Evolutionary conservation across 2,797 vertebrate species (phyloP).

Genomic region (Danio jaintianensis): DNA sequence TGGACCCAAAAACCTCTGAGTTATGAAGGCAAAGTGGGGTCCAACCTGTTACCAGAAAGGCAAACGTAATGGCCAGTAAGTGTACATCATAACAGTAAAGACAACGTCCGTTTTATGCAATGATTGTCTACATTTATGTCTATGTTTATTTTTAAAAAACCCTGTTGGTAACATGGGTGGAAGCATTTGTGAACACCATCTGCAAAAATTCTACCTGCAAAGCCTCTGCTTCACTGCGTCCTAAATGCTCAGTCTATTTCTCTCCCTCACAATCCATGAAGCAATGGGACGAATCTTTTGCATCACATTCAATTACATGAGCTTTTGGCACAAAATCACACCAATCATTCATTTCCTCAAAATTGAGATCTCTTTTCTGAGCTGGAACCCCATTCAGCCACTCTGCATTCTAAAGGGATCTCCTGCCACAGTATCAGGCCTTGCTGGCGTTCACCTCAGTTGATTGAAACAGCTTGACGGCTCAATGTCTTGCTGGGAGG

Average conservation of each 20-base stretch:
- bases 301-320: constrained; percentile 57
- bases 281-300: constrained; percentile 47
- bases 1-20: too few species aligned
- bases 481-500: constrained; percentile 77
- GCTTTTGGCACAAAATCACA: constrained; percentile 53
- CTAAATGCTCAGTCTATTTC: constrained; percentile 10
- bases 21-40: too few species aligned
- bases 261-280: constrained; percentile 36
- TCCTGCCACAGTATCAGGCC: constrained; percentile 59
- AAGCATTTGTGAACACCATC: neutral
- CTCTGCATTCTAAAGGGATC: constrained; percentile 62
- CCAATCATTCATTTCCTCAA: constrained; percentile 55
- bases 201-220: neutral
- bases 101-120: too few species aligned
- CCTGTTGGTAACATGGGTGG: neutral
- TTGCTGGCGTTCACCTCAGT: constrained; percentile 65
- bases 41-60: too few species aligned
- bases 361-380: constrained; percentile 59
- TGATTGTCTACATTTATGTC: too few species aligned
- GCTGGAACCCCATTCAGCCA: constrained; percentile 54
- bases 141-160: neutral
- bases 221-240: neutral
- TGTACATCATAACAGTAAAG: too few species aligned
- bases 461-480: constrained; percentile 82
- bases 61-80: too few species aligned